Evolutionary conservation across 2,113 vertebrate species (phyloP), one percentile per base, ranked within the genome.

Genomic region (Oreochromis spilurus): DNA sequence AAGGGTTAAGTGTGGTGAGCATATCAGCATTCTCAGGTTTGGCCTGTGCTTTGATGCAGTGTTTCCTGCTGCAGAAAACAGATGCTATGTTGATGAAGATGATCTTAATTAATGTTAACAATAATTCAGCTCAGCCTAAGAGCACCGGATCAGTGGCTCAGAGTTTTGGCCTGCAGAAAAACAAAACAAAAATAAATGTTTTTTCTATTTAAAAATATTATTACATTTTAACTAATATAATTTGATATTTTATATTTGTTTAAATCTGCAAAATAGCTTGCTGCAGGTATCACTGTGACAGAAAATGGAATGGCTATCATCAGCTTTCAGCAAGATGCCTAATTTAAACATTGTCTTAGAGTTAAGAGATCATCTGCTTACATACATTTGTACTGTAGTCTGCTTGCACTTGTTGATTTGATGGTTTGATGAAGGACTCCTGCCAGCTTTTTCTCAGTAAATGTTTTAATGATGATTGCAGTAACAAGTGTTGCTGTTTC

Each of bases 191-290:
- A 36, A 62, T 1, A 62, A 0, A 7, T 1, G 6, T 65, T 38
- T 65, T 65, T 7, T 65, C 38, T 65, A 21, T 65, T 65, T 38
- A 65, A 38, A 65, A 65, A 65, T 38, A 65, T 38, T 13, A 65
- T 7, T 21, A 21, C 31, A 65, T 38, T 65, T 65, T 2, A 65
- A 65, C 6, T 65, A 65, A 65, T 65, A 65, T 38, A 65, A 65
- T 65, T 38, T 38, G 19, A 65, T 65, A 65, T 38, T 38, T 38
- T 0, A 65, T 13, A 21, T 34, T 21, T n/a, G 19, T 65, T 38
- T 65, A 65, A 65, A 13, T 65, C 60, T 38, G 60, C 31, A 38
- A 65, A 65, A 65, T 65, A 9, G 36, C 36, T 38, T 38, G 36
- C 36, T 38, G 9, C 36, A 9, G 36, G 36, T 38, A 38, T 65